Base-by-base conservation (phyloP, 2,113 vertebrate genomes). In the Enhydra lutris region DNA sequence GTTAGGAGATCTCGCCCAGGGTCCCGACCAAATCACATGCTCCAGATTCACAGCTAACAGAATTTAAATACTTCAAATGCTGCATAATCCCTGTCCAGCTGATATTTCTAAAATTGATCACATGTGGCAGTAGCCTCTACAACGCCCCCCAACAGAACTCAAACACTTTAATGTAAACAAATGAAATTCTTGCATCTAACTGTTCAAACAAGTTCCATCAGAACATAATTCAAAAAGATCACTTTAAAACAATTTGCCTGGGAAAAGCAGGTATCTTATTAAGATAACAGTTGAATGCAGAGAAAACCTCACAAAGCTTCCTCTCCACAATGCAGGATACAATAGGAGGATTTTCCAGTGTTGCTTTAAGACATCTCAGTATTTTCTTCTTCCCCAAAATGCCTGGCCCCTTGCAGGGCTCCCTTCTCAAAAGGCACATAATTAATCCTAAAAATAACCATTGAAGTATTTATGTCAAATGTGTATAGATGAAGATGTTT, bases 321-420 rank as follows among this genome's bases (percentile, higher is more conserved):
- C 39, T 45, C 17, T 69, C 1, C 6, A 11, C 1, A 23, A 18
- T 0, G 1, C 1, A 45, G 6, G 24, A 34, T 21, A 26, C 1
- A 7, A 29, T 18, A 29, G 26, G 39, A 50, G 5, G 1, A 63
- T 83, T 52, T 26, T 20, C 42, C 0, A 47, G 2, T 34, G 24
- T 0, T 12, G 17, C 61, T 76, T 87, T 26, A 45, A 18, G 31
- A 36, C 63, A 17, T 6, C 4, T 42, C 9, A 3, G 9, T 20
- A 23, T 86, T 31, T 92, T 57, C 79, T 92, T 82, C 45, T 91
- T 76, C 50, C 18, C 7, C n/a, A 34, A 57, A 15, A 55, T 36
- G 39, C 34, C 45, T 89, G 26, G 29, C 9, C 52, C 14, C n/a
- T 78, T 39, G 3, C 39, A 55, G 24, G 34, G 5, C 20, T 73